Evolutionary conservation across 1,140 invertebrate species (phyloP).

Genomic region (Drosophila subobscura): DNA sequence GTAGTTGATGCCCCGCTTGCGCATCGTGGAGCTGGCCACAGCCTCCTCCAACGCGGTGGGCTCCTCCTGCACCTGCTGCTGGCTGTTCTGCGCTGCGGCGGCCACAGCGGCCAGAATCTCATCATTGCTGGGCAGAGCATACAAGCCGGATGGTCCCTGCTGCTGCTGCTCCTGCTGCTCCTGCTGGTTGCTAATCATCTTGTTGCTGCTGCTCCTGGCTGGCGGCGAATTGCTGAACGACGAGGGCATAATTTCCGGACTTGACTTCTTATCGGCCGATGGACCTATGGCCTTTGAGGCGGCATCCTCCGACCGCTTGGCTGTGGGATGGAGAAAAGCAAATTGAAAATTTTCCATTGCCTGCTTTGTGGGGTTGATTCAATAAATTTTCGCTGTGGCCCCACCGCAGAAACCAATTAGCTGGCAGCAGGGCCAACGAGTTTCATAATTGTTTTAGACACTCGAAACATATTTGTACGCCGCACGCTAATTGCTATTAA

Average conservation of each 20-base stretch:
- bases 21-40: constrained; percentile 65
- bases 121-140: constrained; percentile 72
- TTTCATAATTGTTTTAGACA: constrained; percentile 69
- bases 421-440: constrained; percentile 47
- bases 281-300: constrained; percentile 24
- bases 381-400: constrained; percentile 49
- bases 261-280: constrained; percentile 75
- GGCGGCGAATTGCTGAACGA: constrained; percentile 71
- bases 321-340: constrained; percentile 22
- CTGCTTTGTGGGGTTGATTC: constrained; percentile 55
- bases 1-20: constrained; percentile 76
- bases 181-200: constrained; percentile 9
- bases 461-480: constrained; percentile 39
- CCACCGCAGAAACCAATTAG: constrained; percentile 69
- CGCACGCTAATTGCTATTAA: constrained; percentile 72
- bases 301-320: constrained; percentile 51
- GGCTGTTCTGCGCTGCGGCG: constrained; percentile 65
- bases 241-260: constrained; percentile 80
- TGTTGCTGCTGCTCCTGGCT: constrained; percentile 22
- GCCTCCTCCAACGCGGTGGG: constrained; percentile 61
- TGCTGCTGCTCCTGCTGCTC: constrained; percentile 34
- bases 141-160: constrained; percentile 50
- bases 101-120: constrained; percentile 77
- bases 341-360: constrained; percentile 49
- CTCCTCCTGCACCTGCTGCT: constrained; percentile 62